Evolutionary conservation across 2,888 invertebrate species (phyloP), one percentile per base, ranked within the genome.

Genomic region (Adela reaumurella): DNA sequence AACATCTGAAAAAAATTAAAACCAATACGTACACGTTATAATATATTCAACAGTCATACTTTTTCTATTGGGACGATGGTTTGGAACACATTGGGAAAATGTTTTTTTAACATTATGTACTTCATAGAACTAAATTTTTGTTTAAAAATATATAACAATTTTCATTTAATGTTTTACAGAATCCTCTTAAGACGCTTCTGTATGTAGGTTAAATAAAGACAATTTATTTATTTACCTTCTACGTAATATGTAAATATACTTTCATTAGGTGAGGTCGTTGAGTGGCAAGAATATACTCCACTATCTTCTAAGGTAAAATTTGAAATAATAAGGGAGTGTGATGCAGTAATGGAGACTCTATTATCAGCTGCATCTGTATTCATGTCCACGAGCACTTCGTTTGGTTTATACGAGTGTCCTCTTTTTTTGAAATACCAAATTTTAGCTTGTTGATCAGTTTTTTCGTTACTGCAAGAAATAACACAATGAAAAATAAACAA

Each of bases 221-320:
- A n/a, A n/a, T n/a, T n/a, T 46, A 17, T 10, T 14, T 44, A 46
- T 49, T 50, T 49, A 56, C 57, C 57, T 46, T 57, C 57, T 35
- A 57, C 43, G 46, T 55, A 42, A 48, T 55, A 57, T 4, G 52
- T 54, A 18, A 55, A 54, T 35, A 52, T 41, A 17, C 10, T 44
- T n/a, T 52, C 46, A 3, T 45, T 45, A 10, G 48, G 29, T 41
- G 11, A 19, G 43, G 49, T 48, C 6, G 20, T 42, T 29, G 45
- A 24, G 46, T 54, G 50, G 49, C 64, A 64, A 6, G 18, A 50
- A 49, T 63, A 64, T 45, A 64, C 54, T 19, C 64, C 64, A 10
- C 62, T 58, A 52, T 61, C 46, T 42, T 54, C 53, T 8, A 14
- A 14, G 46, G 51, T 51, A 46, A 60, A 63, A 53, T 55, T 50